These are phyloP conservation scores for Andrena cerasifolii DNA, from an alignment of 1,140 invertebrate genomes.

Conservation along the genomic window DNA sequence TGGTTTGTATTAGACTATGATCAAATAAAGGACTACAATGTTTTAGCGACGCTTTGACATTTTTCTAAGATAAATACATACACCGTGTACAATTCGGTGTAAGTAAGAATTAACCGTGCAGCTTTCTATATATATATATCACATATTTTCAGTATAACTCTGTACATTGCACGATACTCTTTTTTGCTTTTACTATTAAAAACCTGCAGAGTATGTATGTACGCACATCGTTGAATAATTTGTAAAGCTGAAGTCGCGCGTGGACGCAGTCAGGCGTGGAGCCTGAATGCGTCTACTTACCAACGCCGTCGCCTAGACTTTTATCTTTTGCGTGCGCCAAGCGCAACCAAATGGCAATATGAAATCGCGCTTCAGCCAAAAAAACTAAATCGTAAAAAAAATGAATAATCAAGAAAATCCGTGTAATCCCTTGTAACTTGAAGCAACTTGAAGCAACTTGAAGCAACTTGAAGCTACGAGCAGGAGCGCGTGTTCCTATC, in stretches of 20 bases:
- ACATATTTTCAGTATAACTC: constrained; percentile 53
- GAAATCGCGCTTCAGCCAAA: no score
- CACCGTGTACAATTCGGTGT: constrained; percentile 35
- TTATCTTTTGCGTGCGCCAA: no score
- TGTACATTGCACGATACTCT: constrained; percentile 14
- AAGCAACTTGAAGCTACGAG: not conserved
- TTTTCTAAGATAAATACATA: constrained; percentile 41
- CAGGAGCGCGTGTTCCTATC: not conserved
- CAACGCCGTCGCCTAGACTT: no score
- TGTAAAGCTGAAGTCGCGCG: not conserved
- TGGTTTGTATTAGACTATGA: constrained; percentile 27
- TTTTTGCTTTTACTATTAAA: not conserved
- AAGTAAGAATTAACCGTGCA: constrained; percentile 32
- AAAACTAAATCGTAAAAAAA: not conserved
- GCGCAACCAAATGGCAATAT: no score
- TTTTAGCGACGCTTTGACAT: constrained; percentile 5
- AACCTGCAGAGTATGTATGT: not conserved
- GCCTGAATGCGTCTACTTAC: not conserved
- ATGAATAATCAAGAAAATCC: constrained; percentile 6
- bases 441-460: no score
- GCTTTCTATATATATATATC: constrained; percentile 40
- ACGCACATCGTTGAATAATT: not conserved
- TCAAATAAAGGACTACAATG: constrained; percentile 15
- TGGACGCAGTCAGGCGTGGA: not conserved
- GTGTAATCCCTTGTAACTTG: not conserved